A percentile compares a stretch with the other conserved stretches of the same genome.
These are phyloP conservation scores for Ricordea florida DNA, from an alignment of 92 coral and sea anemone species.

Conservation along the genomic window DNA sequence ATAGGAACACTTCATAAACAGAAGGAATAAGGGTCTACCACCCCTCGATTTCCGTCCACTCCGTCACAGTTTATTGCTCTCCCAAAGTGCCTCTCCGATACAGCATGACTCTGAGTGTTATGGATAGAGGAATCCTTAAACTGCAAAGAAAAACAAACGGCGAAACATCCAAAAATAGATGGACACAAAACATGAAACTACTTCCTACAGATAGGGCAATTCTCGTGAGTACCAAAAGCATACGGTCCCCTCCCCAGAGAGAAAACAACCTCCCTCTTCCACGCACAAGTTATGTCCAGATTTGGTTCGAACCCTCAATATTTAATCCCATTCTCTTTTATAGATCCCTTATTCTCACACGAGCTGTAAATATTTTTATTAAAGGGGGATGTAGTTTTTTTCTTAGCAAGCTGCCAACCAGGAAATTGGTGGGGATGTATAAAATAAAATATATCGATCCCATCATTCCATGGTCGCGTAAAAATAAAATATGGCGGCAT, in stretches of 20 bases:
- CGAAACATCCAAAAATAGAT: neutral
- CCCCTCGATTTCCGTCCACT: neutral
- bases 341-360: too few relatives aligned
- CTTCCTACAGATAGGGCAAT: constrained; percentile 17
- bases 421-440: constrained; percentile 3
- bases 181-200: neutral
- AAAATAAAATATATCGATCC: neutral
- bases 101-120: neutral
- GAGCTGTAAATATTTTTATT: too few relatives aligned
- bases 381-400: too few relatives aligned
- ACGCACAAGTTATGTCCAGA: too few relatives aligned
- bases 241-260: constrained; percentile 13
- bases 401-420: too few relatives aligned
- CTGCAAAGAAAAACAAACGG: neutral
- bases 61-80: neutral
- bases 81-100: neutral
- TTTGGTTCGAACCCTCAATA: too few relatives aligned
- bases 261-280: too few relatives aligned
- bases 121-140: neutral
- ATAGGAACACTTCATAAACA: constrained; percentile 1
- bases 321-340: too few relatives aligned
- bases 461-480: constrained; percentile 16
- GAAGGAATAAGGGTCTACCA: neutral
- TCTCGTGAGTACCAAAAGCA: constrained; percentile 17
- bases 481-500: constrained; percentile 64